A percentile compares a stretch with the other conserved stretches of the same genome.
These are phyloP conservation scores for Drymonia ruficornis DNA, from an alignment of 2,888 invertebrate species.

Conservation along the genomic window DNA sequence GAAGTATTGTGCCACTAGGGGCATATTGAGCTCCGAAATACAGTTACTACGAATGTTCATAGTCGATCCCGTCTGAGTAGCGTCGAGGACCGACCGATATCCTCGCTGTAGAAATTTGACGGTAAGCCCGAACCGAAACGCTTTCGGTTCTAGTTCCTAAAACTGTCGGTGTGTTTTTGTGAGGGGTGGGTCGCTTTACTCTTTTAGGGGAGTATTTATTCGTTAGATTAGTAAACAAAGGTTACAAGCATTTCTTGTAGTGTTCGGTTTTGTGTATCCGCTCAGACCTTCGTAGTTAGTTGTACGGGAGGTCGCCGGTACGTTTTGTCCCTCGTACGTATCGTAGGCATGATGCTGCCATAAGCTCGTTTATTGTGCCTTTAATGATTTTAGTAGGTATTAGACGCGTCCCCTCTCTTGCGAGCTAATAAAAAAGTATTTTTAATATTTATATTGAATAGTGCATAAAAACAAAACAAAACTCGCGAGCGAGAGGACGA, in stretches of 20 bases:
- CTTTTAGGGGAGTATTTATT: constrained; percentile 14
- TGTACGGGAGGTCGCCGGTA: constrained; percentile 51
- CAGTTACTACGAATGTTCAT: neutral
- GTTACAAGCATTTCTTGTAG: constrained; percentile 69
- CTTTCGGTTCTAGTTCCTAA: neutral
- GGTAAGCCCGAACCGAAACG: neutral
- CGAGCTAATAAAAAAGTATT: constrained; percentile 29
- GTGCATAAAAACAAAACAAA: neutral
- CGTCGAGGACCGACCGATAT: neutral
- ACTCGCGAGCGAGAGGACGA: constrained; percentile 28
- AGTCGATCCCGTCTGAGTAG: neutral
- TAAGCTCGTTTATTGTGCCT: constrained; percentile 77
- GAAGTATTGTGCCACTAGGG: neutral
- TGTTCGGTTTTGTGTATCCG: constrained; percentile 45
- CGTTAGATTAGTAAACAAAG: constrained; percentile 44
- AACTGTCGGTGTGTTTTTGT: neutral
- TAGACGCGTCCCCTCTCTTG: constrained; percentile 40
- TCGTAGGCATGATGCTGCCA: constrained; percentile 68
- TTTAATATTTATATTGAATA: constrained; percentile 25
- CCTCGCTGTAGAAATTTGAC: neutral
- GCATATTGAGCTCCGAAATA: neutral
- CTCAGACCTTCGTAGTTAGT: constrained; percentile 49
- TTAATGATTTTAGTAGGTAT: constrained; percentile 54
- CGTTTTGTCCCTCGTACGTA: constrained; percentile 55
- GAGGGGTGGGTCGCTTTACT: neutral